phyloP scores from a whole-genome alignment of 1,140 invertebrate species.

The Dinoponera quadriceps region DNA sequence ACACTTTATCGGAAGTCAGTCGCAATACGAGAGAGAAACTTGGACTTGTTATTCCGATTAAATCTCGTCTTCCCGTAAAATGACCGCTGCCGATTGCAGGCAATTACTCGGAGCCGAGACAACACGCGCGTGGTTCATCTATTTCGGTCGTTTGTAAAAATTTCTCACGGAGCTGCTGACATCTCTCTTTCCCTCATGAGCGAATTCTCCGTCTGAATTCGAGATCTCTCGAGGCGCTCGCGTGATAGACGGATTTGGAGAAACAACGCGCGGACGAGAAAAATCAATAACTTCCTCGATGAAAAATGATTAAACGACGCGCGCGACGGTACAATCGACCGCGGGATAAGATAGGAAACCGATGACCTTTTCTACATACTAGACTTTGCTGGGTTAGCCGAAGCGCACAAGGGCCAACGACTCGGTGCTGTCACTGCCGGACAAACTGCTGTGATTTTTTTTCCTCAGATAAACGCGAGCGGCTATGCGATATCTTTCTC shows the following conservation, averaged over 20 bases:
- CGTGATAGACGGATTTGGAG: not conserved
- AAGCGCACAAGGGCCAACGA: not conserved
- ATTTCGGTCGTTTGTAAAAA: not conserved
- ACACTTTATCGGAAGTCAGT: slow-evolving; percentile 9
- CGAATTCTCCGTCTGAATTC: not conserved
- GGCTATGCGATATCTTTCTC: too few relatives aligned
- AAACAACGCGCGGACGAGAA: slow-evolving; percentile 10
- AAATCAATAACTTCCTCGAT: slow-evolving; percentile 32
- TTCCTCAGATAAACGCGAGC: too few relatives aligned
- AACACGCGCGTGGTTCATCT: not conserved
- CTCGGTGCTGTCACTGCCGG: too few relatives aligned
- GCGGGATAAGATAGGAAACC: not conserved
- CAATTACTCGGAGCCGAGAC: not conserved
- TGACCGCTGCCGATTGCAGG: not conserved
- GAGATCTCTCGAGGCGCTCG: too few relatives aligned
- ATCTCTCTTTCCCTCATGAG: not conserved
- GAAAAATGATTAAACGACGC: not conserved
- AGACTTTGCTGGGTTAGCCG: slow-evolving; percentile 20
- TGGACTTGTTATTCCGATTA: slow-evolving; percentile 10
- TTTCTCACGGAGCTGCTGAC: not conserved
- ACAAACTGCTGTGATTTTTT: too few relatives aligned
- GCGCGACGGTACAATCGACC: not conserved
- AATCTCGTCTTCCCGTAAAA: not conserved
- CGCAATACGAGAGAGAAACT: not conserved
- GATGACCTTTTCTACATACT: not conserved